Conservation (phyloP, 2,113 vertebrate species). For the Tichodroma muraria region DNA sequence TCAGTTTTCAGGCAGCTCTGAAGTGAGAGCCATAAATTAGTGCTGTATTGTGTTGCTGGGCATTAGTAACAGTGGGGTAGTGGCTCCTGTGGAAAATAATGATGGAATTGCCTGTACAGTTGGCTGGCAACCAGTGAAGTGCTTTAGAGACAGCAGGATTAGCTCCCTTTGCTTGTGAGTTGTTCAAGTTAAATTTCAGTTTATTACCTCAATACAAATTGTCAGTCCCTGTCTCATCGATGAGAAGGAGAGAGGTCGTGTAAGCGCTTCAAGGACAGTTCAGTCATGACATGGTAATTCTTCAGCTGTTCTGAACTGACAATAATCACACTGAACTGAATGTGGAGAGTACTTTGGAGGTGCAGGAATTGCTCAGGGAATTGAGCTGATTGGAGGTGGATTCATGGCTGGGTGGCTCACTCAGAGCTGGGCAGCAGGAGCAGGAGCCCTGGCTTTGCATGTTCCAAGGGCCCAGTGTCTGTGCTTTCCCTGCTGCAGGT, state of each 20-base stretch:
- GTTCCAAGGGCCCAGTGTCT: not conserved
- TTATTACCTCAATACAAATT: not conserved
- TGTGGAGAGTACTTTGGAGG: not conserved
- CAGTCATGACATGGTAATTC: not conserved
- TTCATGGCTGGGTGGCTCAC: not conserved
- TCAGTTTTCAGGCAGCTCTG: not conserved
- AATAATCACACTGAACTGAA: accelerated
- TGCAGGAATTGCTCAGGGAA: not conserved
- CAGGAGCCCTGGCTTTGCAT: not conserved
- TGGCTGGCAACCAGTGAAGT: not conserved
- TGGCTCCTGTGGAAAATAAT: not conserved
- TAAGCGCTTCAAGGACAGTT: not conserved
- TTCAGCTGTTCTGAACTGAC: not conserved
- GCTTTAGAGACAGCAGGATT: not conserved
- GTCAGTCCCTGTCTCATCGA: not conserved
- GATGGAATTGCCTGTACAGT: not conserved
- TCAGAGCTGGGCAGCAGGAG: not conserved
- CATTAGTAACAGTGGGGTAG: not conserved
- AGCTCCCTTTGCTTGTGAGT: not conserved
- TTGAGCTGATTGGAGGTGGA: not conserved
- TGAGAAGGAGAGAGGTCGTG: not conserved
- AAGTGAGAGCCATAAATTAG: not conserved
- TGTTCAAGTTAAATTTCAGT: not conserved
- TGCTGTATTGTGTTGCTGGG: not conserved
- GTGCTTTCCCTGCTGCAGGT: constrained; percentile 67